phyloP scores from a whole-genome alignment of 2,888 invertebrate genomes.

The Scaeva pyrastri region DNA sequence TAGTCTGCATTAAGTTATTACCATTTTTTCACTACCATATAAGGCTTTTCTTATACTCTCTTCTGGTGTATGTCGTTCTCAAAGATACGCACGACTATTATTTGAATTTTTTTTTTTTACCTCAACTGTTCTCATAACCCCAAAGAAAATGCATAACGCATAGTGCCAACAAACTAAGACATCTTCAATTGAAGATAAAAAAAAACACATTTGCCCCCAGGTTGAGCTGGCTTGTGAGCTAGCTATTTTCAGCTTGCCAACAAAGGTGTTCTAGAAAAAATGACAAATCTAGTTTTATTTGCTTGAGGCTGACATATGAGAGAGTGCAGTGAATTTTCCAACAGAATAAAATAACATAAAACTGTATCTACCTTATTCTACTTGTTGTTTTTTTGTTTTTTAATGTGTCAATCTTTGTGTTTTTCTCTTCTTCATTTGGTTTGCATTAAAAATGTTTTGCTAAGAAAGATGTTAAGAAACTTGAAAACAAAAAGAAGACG shows the following conservation, averaged over 20 bases:
- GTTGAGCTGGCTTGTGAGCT: neutral
- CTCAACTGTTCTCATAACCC: constrained; percentile 1
- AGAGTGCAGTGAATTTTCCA: neutral
- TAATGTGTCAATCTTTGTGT: neutral
- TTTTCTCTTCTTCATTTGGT: neutral
- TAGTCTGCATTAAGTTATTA: constrained; percentile 3
- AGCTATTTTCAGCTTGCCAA: neutral
- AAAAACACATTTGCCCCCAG: neutral
- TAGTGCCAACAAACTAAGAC: neutral
- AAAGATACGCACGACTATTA: too few species aligned
- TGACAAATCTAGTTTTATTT: neutral
- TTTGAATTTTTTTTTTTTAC: neutral
- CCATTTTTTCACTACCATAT: neutral
- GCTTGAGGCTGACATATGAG: neutral
- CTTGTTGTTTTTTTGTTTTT: too few species aligned
- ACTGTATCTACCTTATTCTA: neutral
- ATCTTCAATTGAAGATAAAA: neutral
- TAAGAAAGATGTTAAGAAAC: neutral
- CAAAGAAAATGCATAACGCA: neutral
- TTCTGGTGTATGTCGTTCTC: too few species aligned
- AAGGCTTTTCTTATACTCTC: neutral
- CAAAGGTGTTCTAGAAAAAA: constrained; percentile 6
- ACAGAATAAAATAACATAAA: neutral
- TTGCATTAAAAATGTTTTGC: neutral
- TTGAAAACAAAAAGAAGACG: too few species aligned